phyloP scores from a whole-genome alignment of 2,888 invertebrate species.

The Xanthorhoe designata region DNA sequence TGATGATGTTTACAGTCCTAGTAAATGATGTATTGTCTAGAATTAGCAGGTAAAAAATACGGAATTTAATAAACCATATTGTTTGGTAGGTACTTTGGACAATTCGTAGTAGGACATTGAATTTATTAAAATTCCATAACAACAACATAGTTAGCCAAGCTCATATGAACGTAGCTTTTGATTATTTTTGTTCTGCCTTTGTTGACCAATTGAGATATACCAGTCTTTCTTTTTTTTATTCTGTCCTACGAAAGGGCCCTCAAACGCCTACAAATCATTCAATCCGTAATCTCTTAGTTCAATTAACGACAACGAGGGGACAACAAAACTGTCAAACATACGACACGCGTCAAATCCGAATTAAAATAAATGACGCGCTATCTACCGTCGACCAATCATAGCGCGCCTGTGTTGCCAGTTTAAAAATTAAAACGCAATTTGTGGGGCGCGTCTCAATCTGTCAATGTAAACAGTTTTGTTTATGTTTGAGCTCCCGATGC shows the following conservation, averaged over 20 bases:
- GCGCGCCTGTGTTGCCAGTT: slow-evolving; percentile 72
- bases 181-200: neutral
- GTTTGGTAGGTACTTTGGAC: no score
- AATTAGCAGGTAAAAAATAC: no score
- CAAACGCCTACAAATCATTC: slow-evolving; percentile 30
- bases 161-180: neutral
- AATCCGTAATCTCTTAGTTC: slow-evolving; percentile 46
- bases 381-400: slow-evolving; percentile 65
- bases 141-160: no score
- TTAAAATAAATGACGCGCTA: slow-evolving; percentile 84
- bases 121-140: no score
- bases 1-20: no score
- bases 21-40: no score
- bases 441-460: slow-evolving; percentile 72
- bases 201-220: neutral
- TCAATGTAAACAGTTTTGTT: slow-evolving; percentile 76
- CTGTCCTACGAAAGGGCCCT: slow-evolving; percentile 18
- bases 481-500: slow-evolving; percentile 66
- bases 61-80: no score
- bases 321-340: slow-evolving; percentile 51
- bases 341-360: slow-evolving; percentile 62
- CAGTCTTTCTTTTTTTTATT: no score
- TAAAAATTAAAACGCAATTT: slow-evolving; percentile 82
- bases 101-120: no score
- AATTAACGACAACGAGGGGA: slow-evolving; percentile 48